Base-by-base conservation (phyloP, 2,888 invertebrate genomes). In the Dicranocentrus wangi region DNA sequence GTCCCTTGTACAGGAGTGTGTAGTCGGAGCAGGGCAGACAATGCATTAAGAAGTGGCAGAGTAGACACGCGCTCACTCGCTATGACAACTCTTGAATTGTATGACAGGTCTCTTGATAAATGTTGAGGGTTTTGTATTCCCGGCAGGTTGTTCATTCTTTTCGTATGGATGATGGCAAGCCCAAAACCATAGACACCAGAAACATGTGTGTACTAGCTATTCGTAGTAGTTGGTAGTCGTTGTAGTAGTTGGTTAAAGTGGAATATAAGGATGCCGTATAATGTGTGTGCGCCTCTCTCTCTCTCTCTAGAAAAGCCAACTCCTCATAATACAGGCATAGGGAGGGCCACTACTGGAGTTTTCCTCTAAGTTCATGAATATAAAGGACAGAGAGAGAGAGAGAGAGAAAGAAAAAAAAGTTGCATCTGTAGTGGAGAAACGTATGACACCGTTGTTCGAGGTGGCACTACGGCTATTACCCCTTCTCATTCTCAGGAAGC, bases 41-140 rank as follows among this genome's bases (percentile, higher is more conserved):
- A 65, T 73, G 55, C 80, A 81, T 73, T 81, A 81, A 63, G 65
- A 76, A 81, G 47, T 71, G 69, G 81, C 70, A 60, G 76, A 71
- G 55, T 68, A 80, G 68, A 73, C 71, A 76, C 76, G 71, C 58
- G 79, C 71, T 81, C 76, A 70, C 76, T 76, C 81, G 51, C 47
- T 81, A 76, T 81, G 81, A 81, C 81, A 81, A 76, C 76, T 76
- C 81, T 81, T 76, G 81, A 81, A 76, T 81, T 76, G 81, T 66
- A 76, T 81, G 81, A 81, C 81, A 81, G 81, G 81, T 81, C 81
- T 81, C 81, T 81, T 81, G 81, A 81, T 81, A 81, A 81, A 81
- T 81, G 81, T 76, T 81, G 81, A 81, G 81, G 76, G 81, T 81
- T 81, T 81, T 76, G 81, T 81, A 81, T 81, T 81, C 81, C 81